These are phyloP conservation scores for Saguinus imperator DNA, from an alignment of 2,113 vertebrate species.

Conservation along the genomic window DNA sequence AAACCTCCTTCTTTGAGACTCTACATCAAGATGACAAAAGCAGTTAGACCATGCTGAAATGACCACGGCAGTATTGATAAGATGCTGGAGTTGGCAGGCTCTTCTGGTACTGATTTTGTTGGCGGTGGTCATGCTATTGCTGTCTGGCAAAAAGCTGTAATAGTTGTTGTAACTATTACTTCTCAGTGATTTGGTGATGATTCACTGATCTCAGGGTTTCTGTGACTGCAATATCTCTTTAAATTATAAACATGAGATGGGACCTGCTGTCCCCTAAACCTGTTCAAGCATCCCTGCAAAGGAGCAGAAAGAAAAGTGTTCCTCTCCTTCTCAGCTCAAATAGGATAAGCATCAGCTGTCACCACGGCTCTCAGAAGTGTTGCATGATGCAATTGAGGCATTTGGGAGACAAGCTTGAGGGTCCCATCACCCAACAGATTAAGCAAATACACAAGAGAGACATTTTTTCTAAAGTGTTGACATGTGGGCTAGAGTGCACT, in stretches of 20 bases:
- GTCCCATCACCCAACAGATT: not conserved
- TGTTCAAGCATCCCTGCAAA: not conserved
- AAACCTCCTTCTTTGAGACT: not conserved
- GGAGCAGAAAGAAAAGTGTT: not conserved
- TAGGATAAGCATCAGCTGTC: not conserved
- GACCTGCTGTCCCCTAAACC: not conserved
- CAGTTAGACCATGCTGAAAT: not conserved
- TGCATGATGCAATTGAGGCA: not conserved
- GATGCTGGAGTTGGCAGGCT: not conserved
- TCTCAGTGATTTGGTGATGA: not conserved
- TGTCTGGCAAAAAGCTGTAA: not conserved
- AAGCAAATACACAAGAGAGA: not conserved
- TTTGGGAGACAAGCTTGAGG: conserved; percentile 47
- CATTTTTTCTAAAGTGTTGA: not conserved
- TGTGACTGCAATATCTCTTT: not conserved
- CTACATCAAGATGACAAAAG: not conserved
- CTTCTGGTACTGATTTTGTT: too few relatives aligned
- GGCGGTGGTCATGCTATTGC: not conserved
- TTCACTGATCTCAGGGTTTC: not conserved
- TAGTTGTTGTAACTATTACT: not conserved
- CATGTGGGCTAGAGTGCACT: not conserved
- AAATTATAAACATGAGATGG: not conserved
- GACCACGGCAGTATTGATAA: not conserved
- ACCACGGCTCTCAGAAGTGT: conserved; percentile 11
- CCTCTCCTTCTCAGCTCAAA: not conserved